Percentiles rank a stretch among this genome's conserved stretches.
Conservation (phyloP, 2,797 vertebrate genomes). For the Triplophysa bombifrons region DNA sequence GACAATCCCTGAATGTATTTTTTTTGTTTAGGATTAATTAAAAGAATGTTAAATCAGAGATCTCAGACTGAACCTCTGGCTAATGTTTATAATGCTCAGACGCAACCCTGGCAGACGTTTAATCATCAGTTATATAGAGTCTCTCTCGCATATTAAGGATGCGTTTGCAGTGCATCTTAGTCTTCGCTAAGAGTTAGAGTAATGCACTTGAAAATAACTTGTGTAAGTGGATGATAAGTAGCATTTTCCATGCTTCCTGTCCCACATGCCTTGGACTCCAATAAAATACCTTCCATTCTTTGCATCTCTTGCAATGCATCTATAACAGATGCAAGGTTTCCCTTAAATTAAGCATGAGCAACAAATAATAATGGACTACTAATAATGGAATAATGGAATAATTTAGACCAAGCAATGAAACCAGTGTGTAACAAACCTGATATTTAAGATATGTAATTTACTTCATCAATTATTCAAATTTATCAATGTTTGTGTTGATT, state of each 20-base stretch:
- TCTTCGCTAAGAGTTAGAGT: background rate
- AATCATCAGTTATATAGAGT: constrained; percentile 66
- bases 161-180: background rate
- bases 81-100: constrained; percentile 78
- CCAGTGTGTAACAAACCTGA: no score
- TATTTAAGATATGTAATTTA: no score
- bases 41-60: constrained; percentile 66
- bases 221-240: background rate
- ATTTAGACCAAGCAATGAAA: no score
- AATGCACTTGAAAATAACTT: background rate
- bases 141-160: background rate
- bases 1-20: constrained; percentile 64
- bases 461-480: no score
- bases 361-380: no score
- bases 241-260: background rate
- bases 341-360: background rate
- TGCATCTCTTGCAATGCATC: background rate
- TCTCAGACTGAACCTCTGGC: constrained; percentile 70
- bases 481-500: no score
- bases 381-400: no score
- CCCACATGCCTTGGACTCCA: background rate
- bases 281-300: background rate
- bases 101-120: constrained; percentile 63
- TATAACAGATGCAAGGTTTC: background rate
- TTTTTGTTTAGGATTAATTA: constrained; percentile 71